phyloP scores from a whole-genome alignment of 2,113 vertebrate genomes.

The Mormoops blainvillei region DNA sequence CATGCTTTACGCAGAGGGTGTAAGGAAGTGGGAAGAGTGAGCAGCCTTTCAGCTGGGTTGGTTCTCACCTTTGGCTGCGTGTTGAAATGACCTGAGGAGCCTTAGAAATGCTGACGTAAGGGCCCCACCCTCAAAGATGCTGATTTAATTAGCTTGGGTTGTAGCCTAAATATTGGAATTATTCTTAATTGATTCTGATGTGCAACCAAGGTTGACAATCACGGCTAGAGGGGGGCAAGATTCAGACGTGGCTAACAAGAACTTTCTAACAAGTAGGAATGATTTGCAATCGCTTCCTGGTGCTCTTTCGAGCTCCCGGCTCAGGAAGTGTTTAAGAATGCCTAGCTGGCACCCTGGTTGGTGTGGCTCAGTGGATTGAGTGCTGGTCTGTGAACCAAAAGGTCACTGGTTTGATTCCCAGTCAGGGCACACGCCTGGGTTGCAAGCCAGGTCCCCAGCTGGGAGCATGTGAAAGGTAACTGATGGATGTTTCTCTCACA shows the following conservation, averaged over 20 bases:
- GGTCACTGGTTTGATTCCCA: no score
- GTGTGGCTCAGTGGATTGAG: no score
- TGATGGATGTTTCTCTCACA: no score
- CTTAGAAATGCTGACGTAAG: background rate
- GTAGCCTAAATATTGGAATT: background rate
- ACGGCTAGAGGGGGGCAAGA: background rate
- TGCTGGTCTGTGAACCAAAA: no score
- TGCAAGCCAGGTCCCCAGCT: no score
- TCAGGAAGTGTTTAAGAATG: background rate
- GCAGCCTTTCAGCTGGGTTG: background rate
- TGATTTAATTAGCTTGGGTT: background rate
- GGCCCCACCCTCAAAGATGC: background rate
- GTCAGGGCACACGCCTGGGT: no score
- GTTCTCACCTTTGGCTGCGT: background rate
- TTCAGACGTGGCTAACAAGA: background rate
- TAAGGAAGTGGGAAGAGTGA: background rate
- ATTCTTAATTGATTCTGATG: background rate
- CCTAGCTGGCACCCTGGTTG: no score
- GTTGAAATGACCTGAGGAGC: background rate
- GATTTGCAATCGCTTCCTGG: background rate
- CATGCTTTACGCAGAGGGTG: accelerated
- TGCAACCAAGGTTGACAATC: background rate
- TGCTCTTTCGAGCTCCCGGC: background rate
- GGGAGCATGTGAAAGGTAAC: no score
- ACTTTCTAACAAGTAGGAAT: background rate